These are phyloP conservation scores for Hirtodrosophila cameraria DNA, from an alignment of 2,888 invertebrate species.

Conservation along the genomic window DNA sequence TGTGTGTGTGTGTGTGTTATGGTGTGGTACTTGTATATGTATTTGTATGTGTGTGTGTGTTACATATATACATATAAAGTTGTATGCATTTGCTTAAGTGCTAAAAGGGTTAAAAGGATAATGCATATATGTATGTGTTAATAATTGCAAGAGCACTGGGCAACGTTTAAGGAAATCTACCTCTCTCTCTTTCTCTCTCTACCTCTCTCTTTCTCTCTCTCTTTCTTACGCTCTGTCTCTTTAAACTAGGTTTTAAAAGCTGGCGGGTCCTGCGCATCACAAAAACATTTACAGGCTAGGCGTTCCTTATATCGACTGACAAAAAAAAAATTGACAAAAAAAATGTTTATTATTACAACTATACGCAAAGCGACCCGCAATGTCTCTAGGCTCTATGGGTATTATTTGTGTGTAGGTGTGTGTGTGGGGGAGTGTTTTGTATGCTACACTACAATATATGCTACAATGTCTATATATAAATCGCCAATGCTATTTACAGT, in stretches of 20 bases:
- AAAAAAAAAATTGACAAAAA: slow-evolving; percentile 31
- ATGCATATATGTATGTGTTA: slow-evolving; percentile 42
- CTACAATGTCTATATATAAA: slow-evolving; percentile 48
- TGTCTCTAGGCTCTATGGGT: slow-evolving; percentile 60
- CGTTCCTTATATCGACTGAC: slow-evolving; percentile 37
- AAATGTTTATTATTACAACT: slow-evolving; percentile 32
- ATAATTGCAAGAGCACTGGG: slow-evolving; percentile 60
- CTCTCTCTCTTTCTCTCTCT: slow-evolving; percentile 6
- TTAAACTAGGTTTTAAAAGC: slow-evolving; percentile 62
- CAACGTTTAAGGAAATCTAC: slow-evolving; percentile 43
- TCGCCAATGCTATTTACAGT: slow-evolving; percentile 54
- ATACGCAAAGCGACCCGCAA: slow-evolving; percentile 62
- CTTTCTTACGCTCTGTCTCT: slow-evolving; percentile 16
- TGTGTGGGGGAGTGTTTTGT: slow-evolving; percentile 8
- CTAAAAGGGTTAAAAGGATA: slow-evolving; percentile 39
- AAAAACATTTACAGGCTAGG: slow-evolving; percentile 48
- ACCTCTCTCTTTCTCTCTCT: slow-evolving; percentile 1
- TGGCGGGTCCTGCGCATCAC: slow-evolving; percentile 65
- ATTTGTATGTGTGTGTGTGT: slow-evolving; percentile 17
- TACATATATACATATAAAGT: slow-evolving; percentile 48
- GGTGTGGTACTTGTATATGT: slow-evolving; percentile 8
- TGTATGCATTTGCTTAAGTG: slow-evolving; percentile 45
- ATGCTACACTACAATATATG: slow-evolving; percentile 44
- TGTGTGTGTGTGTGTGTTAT: slow-evolving; percentile 3
- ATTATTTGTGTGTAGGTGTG: slow-evolving; percentile 21